Percentiles rank a stretch among this genome's conserved stretches.
These are phyloP conservation scores for Pocillopora verrucosa DNA, from an alignment of 64 coral and sea anemone species.

Conservation along the genomic window DNA sequence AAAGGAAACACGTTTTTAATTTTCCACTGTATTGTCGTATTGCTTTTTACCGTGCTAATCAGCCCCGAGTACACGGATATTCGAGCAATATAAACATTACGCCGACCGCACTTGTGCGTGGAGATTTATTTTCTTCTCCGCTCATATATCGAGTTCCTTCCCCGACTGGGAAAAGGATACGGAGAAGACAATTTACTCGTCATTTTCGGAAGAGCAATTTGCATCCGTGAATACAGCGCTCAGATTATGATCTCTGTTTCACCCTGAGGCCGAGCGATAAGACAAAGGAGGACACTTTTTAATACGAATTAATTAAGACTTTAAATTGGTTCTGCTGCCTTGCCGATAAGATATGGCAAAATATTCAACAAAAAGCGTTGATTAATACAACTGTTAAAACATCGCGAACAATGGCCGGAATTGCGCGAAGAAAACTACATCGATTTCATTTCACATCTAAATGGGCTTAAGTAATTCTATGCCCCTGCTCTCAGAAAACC, in stretches of 20 bases:
- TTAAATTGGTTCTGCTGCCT: conserved; percentile 75
- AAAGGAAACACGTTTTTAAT: conserved; percentile 81
- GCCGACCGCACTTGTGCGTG: neutral
- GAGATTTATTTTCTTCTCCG: neutral
- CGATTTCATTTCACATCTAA: conserved; percentile 17
- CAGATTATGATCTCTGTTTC: conserved; percentile 57
- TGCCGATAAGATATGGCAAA: conserved; percentile 66
- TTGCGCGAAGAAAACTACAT: conserved; percentile 17
- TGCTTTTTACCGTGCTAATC: conserved; percentile 60
- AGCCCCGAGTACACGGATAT: conserved; percentile 41
- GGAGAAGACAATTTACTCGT: conserved; percentile 50
- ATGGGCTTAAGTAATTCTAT: conserved; percentile 43
- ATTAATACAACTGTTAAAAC: conserved; percentile 82
- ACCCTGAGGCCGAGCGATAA: conserved; percentile 60
- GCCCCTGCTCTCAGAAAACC: conserved; percentile 27
- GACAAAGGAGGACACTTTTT: conserved; percentile 78
- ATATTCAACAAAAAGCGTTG: conserved; percentile 40
- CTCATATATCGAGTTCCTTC: neutral
- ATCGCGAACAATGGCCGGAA: conserved; percentile 28
- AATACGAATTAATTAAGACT: conserved; percentile 86
- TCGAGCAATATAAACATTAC: conserved; percentile 45
- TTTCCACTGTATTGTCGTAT: conserved; percentile 38
- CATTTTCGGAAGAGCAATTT: conserved; percentile 2
- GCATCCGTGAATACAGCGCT: neutral
- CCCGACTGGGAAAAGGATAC: conserved; percentile 19